phyloP scores from a whole-genome alignment of 2,888 invertebrate genomes.

The Erynnis tages region DNA sequence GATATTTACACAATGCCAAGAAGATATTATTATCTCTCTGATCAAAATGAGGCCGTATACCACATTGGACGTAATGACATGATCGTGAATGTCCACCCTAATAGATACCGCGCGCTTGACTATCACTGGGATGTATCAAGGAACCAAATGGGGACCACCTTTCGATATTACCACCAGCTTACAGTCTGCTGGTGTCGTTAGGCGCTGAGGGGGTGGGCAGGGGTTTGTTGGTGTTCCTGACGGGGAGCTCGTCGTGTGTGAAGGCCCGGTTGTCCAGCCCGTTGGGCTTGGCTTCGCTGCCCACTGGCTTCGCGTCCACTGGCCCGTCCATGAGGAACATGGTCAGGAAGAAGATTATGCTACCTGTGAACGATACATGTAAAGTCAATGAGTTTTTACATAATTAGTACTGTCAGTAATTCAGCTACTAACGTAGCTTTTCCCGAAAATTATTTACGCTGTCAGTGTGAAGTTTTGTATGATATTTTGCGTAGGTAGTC shows the following conservation, averaged over 20 bases:
- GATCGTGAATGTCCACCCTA: too few relatives aligned
- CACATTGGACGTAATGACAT: too few relatives aligned
- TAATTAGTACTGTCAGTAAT: neutral
- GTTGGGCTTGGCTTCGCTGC: conserved; percentile 42
- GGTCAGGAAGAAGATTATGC: conserved; percentile 89
- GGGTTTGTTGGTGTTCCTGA: conserved; percentile 34
- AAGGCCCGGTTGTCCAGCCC: conserved; percentile 81
- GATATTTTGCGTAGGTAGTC: too few relatives aligned
- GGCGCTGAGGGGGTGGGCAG: conserved; percentile 24
- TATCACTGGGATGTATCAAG: neutral
- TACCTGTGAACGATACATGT: conserved; percentile 77
- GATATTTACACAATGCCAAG: too few relatives aligned
- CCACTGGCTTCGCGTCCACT: conserved; percentile 42
- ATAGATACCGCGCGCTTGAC: too few relatives aligned
- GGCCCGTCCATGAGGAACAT: conserved; percentile 90
- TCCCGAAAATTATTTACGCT: too few relatives aligned
- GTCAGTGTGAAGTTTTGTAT: too few relatives aligned
- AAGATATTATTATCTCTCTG: too few relatives aligned
- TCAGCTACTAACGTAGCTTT: too few relatives aligned
- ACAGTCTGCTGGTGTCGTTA: conserved; percentile 33
- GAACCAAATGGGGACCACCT: neutral
- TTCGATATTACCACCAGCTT: conserved; percentile 1
- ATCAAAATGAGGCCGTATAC: too few relatives aligned
- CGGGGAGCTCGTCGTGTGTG: conserved; percentile 68
- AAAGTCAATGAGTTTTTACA: neutral